Evolutionary conservation across 2,888 invertebrate species (phyloP), one percentile per base, ranked within the genome.

Genomic region (Diaphora mendica): DNA sequence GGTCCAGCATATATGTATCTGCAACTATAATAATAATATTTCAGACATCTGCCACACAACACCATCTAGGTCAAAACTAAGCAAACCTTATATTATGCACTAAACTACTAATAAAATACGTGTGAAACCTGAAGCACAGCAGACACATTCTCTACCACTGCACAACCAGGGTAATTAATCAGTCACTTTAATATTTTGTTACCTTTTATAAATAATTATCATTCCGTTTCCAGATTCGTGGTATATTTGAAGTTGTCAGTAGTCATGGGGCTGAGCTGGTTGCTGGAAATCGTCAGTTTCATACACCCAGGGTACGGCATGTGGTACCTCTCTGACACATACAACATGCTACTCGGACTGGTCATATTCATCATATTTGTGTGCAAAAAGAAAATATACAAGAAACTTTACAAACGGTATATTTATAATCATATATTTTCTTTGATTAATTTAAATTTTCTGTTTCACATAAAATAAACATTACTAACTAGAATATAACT

Each of bases 221-320:
- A 48, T 11, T n/a, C 15, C 15, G 20, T 30, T 42, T 17, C 51
- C 88, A 95, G 94, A 76, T 89, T 94, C 4, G 85, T 93, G 79
- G 87, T 95, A 0, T 95, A 95, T 76, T 71, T 94, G 62, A 95
- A 94, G 79, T 80, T 95, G 23, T 94, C 94, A 0, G 81, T 93
- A 8, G 90, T 95, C 76, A 95, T 95, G 95, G 95, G 95, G 0
- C 83, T 95, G 42, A 95, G 91, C 83, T 95, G 95, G 94, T 65
- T 94, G 26, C 81, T 95, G 2, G 95, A 95, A 76, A 90, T 94
- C 59, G 77, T 90, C 64, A 94, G 94, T 70, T 91, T 85, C 69
- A 59, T 89, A 44, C 79, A 79, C 3, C 93, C 93, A 0, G 77
- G 85, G 26, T 84, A 88, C 66, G 75, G 78, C 0, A 73, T 90